Percentiles rank a stretch among this genome's conserved stretches.
phyloP scores from a whole-genome alignment of 2,113 vertebrate genomes.

The Ancistrus triradiatus region DNA sequence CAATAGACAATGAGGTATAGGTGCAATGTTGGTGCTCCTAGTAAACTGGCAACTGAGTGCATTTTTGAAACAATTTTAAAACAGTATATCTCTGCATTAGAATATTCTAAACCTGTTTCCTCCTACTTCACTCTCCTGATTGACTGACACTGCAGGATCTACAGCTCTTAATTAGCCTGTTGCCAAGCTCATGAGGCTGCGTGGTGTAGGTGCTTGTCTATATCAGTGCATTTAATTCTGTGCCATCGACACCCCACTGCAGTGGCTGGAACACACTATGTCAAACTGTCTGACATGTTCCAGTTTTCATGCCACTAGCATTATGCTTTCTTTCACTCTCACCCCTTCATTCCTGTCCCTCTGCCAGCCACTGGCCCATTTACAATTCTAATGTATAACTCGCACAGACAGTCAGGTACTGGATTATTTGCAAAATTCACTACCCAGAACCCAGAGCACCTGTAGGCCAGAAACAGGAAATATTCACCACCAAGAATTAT shows the following conservation, averaged over 20 bases:
- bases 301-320: conserved; percentile 10
- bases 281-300: conserved; percentile 20
- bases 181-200: conserved; percentile 6
- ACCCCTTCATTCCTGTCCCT: conserved; percentile 1
- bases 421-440: conserved; percentile 30
- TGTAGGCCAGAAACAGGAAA: conserved; percentile 25
- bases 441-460: conserved; percentile 35
- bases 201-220: conserved; percentile 2
- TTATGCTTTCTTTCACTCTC: conserved; percentile 3
- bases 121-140: no score
- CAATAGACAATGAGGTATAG: no score
- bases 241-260: conserved; percentile 23
- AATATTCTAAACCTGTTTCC: no score
- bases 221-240: conserved; percentile 7
- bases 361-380: conserved; percentile 24
- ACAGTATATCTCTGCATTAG: no score
- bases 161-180: background rate
- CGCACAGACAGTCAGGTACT: conserved; percentile 7
- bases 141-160: no score
- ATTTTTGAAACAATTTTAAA: no score
- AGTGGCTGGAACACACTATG: conserved; percentile 23
- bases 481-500: conserved; percentile 10
- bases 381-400: conserved; percentile 43
- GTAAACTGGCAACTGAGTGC: no score
- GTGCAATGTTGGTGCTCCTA: no score